Conservation (phyloP, 2,797 vertebrate species). For the Coccyzus lansbergi region DNA sequence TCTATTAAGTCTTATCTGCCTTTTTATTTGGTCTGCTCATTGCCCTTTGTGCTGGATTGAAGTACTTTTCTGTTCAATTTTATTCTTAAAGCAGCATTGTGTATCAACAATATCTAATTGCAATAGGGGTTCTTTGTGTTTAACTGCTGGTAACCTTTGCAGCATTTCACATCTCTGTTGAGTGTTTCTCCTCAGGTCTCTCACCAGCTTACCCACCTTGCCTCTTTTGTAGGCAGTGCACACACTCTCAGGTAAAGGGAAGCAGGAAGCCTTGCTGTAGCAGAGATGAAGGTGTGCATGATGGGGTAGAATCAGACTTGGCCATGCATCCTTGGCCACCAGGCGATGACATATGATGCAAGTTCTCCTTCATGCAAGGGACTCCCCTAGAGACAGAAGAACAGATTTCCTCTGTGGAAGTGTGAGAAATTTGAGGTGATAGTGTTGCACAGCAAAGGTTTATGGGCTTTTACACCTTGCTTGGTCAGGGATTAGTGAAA, state of each 20-base stretch:
- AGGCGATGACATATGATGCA: background rate
- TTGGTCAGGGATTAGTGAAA: background rate
- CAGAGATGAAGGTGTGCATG: background rate
- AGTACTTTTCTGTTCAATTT: background rate
- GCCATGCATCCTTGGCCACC: background rate
- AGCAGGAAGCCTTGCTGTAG: background rate
- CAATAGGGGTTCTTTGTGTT: accelerated
- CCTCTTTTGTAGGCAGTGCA: background rate
- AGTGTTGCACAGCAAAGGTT: background rate
- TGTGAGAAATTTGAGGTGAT: background rate
- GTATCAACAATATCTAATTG: background rate
- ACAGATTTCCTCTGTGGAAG: accelerated
- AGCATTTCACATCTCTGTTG: background rate
- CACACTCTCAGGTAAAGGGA: no score
- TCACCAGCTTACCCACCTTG: background rate
- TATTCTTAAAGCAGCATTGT: accelerated
- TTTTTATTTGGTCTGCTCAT: background rate
- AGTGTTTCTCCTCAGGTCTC: background rate
- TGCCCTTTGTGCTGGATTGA: background rate
- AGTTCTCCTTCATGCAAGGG: background rate
- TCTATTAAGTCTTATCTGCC: background rate
- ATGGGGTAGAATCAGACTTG: background rate
- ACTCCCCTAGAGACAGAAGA: background rate
- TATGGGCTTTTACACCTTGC: background rate
- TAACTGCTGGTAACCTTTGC: background rate